phyloP scores from a whole-genome alignment of 2,797 vertebrate species.

The Neoniphon sammara region DNA sequence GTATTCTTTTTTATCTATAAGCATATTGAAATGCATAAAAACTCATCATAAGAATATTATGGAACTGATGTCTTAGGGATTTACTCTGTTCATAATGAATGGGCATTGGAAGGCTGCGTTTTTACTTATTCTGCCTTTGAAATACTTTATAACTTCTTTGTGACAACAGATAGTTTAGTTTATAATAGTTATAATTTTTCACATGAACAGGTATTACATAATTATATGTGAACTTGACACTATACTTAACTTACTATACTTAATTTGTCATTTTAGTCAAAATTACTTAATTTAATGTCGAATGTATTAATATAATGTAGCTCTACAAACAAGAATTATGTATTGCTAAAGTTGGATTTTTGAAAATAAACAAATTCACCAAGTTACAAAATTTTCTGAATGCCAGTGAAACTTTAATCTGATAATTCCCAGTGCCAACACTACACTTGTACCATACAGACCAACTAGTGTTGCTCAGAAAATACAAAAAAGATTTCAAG shows the following conservation, averaged over 20 bases:
- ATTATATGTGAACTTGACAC: too few species aligned
- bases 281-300: background rate
- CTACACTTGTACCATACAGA: background rate
- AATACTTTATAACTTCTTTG: too few species aligned
- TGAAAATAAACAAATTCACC: background rate
- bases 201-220: too few species aligned
- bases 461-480: background rate
- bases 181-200: too few species aligned
- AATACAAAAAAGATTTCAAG: background rate
- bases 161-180: too few species aligned
- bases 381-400: background rate
- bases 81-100: background rate
- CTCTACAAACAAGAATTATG: background rate
- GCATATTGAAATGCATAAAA: background rate
- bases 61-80: slow-evolving; percentile 44
- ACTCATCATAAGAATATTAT: slow-evolving; percentile 60
- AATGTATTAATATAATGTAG: background rate
- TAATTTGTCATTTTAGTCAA: background rate
- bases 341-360: too few species aligned
- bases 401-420: background rate
- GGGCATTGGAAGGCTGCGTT: background rate
- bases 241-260: too few species aligned
- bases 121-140: too few species aligned
- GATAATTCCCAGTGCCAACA: background rate
- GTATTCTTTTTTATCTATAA: background rate